Conservation (phyloP, 2,888 invertebrate species). For the Coenonympha arcania region DNA sequence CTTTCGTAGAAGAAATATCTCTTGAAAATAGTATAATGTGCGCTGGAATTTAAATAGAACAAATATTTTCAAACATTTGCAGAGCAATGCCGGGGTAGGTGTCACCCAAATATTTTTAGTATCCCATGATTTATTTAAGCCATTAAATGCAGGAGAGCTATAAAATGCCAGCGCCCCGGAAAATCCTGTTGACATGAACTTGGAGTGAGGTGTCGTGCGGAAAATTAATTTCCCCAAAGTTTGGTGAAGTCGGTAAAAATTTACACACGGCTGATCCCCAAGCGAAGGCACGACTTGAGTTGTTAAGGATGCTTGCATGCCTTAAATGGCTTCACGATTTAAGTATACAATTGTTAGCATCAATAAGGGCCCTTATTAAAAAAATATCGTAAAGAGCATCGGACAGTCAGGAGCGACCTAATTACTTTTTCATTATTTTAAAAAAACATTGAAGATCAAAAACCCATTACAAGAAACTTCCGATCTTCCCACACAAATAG, state of each 20-base stretch:
- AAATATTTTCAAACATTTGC: slow-evolving; percentile 16
- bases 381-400: too few species aligned
- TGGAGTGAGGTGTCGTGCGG: slow-evolving; percentile 7
- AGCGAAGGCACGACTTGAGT: not conserved
- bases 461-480: too few species aligned
- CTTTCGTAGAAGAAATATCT: too few species aligned
- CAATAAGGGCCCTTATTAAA: too few species aligned
- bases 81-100: slow-evolving; percentile 16
- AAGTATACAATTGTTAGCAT: too few species aligned
- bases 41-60: not conserved
- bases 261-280: slow-evolving; percentile 1
- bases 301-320: not conserved
- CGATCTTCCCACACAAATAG: too few species aligned
- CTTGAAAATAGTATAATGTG: not conserved
- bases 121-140: slow-evolving; percentile 20
- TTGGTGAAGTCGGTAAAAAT: not conserved
- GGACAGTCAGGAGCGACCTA: too few species aligned
- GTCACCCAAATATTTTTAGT: slow-evolving; percentile 18
- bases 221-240: slow-evolving; percentile 8
- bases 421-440: too few species aligned
- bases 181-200: slow-evolving; percentile 17
- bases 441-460: too few species aligned
- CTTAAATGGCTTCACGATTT: too few species aligned
- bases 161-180: slow-evolving; percentile 11
- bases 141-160: slow-evolving; percentile 17